These are phyloP conservation scores for Epizoanthus illoricatus DNA, from an alignment of 92 coral and sea anemone species.

Conservation along the genomic window DNA sequence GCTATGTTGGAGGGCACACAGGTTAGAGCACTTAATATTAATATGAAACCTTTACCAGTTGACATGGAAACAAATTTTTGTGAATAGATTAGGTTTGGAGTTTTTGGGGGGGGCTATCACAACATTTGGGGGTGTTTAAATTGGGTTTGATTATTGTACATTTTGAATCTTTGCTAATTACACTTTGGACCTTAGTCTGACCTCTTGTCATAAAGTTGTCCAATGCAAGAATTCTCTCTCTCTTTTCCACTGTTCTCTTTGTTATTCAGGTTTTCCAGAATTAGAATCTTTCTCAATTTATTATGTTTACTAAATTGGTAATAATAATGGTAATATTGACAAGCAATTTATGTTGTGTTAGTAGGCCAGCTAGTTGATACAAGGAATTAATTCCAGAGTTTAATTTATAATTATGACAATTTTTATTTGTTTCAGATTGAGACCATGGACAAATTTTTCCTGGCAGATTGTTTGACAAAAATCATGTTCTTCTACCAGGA, in stretches of 20 bases:
- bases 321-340: conserved; percentile 10
- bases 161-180: too few relatives aligned
- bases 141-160: too few relatives aligned
- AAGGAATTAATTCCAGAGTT: too few relatives aligned
- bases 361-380: too few relatives aligned
- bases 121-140: too few relatives aligned
- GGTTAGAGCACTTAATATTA: conserved; percentile 40
- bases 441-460: conserved; percentile 86
- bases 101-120: too few relatives aligned
- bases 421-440: conserved; percentile 70
- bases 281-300: neutral
- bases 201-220: too few relatives aligned
- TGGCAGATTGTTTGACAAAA: conserved; percentile 82
- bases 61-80: too few relatives aligned
- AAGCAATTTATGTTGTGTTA: too few relatives aligned
- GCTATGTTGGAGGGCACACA: conserved; percentile 89
- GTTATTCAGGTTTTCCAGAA: neutral
- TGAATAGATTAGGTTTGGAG: too few relatives aligned
- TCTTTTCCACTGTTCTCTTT: neutral
- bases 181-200: too few relatives aligned
- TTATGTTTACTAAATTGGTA: neutral
- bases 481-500: conserved; percentile 94
- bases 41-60: neutral
- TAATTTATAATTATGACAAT: neutral
- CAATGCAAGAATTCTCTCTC: neutral